These are phyloP conservation scores for Petrocephalus schoutedeni DNA, from an alignment of 2,797 vertebrate genomes.

Conservation along the genomic window DNA sequence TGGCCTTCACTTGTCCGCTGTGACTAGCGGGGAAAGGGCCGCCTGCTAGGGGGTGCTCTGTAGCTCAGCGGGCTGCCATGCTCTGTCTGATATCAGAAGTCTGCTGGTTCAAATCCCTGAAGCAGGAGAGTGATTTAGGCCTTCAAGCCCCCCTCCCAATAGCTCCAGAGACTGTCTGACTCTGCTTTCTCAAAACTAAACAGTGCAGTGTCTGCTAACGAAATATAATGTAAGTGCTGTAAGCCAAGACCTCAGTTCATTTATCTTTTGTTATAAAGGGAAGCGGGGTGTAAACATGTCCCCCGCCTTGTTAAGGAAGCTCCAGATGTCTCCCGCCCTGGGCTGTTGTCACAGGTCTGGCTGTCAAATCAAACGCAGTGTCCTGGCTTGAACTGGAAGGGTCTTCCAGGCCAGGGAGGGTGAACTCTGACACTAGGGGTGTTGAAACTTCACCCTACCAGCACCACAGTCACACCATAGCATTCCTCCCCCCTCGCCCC, in stretches of 20 bases:
- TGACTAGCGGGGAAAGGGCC: neutral
- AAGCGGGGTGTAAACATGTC: neutral
- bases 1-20: neutral
- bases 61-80: neutral
- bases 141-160: neutral
- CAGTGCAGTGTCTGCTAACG: neutral
- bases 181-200: neutral
- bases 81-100: neutral
- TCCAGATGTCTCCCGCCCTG: neutral
- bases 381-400: neutral
- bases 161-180: neutral
- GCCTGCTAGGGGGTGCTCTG: neutral
- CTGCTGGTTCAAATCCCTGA: neutral
- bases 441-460: neutral
- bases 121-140: neutral
- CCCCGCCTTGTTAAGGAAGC: neutral
- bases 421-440: neutral
- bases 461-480: neutral
- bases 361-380: neutral
- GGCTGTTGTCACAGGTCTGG: neutral
- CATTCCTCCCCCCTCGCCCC: neutral
- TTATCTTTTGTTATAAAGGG: neutral
- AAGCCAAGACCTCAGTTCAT: neutral
- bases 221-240: neutral
- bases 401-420: neutral